Base-by-base conservation (phyloP, 2,797 vertebrate species). In the Morus bassanus region DNA sequence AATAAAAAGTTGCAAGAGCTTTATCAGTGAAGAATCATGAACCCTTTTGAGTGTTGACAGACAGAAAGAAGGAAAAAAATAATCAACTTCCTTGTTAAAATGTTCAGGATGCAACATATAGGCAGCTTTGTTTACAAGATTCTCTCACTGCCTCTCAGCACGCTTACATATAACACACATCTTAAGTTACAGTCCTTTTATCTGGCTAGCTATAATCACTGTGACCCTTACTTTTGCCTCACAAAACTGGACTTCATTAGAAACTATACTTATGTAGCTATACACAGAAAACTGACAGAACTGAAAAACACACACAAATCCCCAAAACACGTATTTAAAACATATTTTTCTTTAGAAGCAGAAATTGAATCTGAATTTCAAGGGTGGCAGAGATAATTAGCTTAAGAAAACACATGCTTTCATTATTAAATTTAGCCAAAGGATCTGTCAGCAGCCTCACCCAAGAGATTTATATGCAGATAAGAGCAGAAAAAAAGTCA, bases 301-400 rank as follows among this genome's bases (percentile, higher is more conserved):
- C 14, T 6, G 3, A 50, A 72, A 69, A 30, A 6, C 11, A 51
- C 22, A 30, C 13, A 41, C 4, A 57, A 56, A 1, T 3, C 3
- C 4, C 11, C 6, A 4, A 10, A 82, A 64, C 0, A 1, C 3
- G 2, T 12, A 78, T 41, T 77, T 57, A 35, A 89, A 45, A 33
- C 7, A 6, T 2, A 7, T 22, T 78, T 92, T 89, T 59, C 59
- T 82, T 53, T 12, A 9, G 57, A 74, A 87, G 11, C 18, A 85
- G 43, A 77, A 82, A 89, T 64, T 77, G 45, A 87, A 87, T 73
- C 85, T 76, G 69, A 60, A 43, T 92, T 93, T 97, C 89, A 64
- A 93, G 60, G 45, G 57, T 64, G 27, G 31, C 25, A 89, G 81
- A 67, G 33, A 89, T 70, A 95, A 96, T 95, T 93, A 95, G 63